Percentiles rank a stretch among this genome's conserved stretches.
These are phyloP conservation scores for Yponomeuta evonymella DNA, from an alignment of 2,888 invertebrate species.

Conservation along the genomic window DNA sequence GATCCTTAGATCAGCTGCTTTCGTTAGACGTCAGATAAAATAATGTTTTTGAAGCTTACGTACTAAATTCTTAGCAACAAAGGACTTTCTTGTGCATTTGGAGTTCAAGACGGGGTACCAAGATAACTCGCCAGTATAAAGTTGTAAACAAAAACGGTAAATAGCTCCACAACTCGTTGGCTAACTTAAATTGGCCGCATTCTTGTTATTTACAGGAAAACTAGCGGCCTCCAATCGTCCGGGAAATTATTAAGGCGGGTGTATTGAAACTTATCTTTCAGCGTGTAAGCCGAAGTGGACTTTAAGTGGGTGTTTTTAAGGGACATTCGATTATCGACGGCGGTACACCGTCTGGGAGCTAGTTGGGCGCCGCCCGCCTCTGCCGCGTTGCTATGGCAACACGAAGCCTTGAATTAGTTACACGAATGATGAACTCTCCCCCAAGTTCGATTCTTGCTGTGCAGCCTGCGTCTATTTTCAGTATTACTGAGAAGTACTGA, in stretches of 20 bases:
- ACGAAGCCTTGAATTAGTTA: constrained; percentile 58
- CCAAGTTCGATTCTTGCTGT: constrained; percentile 29
- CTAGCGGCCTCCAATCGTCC: constrained; percentile 51
- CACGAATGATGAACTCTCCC: constrained; percentile 58
- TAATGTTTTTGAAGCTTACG: neutral
- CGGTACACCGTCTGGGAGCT: neutral
- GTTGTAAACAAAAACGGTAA: constrained; percentile 6
- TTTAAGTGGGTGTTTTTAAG: neutral
- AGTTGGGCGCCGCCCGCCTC: constrained; percentile 42
- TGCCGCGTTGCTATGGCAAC: constrained; percentile 54
- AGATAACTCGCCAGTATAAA: constrained; percentile 41
- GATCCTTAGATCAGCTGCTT: neutral
- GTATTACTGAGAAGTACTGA: neutral
- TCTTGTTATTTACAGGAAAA: constrained; percentile 46
- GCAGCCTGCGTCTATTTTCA: constrained; percentile 9
- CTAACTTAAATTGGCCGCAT: constrained; percentile 53
- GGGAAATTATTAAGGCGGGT: constrained; percentile 56
- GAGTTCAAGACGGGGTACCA: neutral
- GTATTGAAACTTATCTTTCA: constrained; percentile 23
- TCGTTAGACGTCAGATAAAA: neutral
- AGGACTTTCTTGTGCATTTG: neutral
- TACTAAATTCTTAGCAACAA: neutral
- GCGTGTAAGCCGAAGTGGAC: neutral
- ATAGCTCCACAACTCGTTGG: neutral
- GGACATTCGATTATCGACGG: neutral